phyloP scores from a whole-genome alignment of 2,888 invertebrate genomes.

The Plebejus argus region DNA sequence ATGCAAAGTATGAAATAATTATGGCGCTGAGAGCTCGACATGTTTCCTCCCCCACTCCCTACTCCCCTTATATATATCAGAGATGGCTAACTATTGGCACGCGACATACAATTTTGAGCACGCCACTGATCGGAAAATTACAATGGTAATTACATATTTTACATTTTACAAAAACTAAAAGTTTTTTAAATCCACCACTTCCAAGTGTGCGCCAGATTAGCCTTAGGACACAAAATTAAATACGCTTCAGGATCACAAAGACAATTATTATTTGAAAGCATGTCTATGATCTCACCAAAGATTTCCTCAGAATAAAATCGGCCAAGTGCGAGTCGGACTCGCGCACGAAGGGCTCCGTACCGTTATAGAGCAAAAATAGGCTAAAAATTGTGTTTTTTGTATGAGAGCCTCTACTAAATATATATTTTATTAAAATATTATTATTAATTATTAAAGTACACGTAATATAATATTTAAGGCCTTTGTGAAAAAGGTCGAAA shows the following conservation, averaged over 20 bases:
- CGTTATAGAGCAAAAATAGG: too few species aligned
- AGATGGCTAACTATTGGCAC: neutral
- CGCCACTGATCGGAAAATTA: neutral
- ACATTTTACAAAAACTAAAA: neutral
- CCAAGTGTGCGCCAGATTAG: neutral
- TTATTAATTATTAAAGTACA: too few species aligned
- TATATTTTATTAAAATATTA: too few species aligned
- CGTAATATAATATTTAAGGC: too few species aligned
- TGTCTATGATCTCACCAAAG: neutral
- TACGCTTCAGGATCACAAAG: neutral
- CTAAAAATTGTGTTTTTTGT: too few species aligned
- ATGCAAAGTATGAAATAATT: conserved; percentile 77
- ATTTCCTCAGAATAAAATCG: neutral
- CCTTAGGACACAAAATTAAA: too few species aligned
- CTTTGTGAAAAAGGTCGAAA: too few species aligned
- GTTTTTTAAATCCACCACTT: neutral
- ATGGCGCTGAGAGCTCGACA: conserved; percentile 65
- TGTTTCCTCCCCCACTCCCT: conserved; percentile 46
- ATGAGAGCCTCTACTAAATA: too few species aligned
- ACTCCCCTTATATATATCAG: conserved; percentile 34
- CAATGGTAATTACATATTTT: neutral
- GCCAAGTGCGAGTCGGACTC: too few species aligned
- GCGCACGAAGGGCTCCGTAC: too few species aligned
- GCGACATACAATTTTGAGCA: neutral
- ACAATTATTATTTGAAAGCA: neutral